Evolutionary conservation across 2,888 invertebrate genomes (phyloP), one percentile per base, ranked within the genome.

Genomic region (Drosophila acutilabella): DNA sequence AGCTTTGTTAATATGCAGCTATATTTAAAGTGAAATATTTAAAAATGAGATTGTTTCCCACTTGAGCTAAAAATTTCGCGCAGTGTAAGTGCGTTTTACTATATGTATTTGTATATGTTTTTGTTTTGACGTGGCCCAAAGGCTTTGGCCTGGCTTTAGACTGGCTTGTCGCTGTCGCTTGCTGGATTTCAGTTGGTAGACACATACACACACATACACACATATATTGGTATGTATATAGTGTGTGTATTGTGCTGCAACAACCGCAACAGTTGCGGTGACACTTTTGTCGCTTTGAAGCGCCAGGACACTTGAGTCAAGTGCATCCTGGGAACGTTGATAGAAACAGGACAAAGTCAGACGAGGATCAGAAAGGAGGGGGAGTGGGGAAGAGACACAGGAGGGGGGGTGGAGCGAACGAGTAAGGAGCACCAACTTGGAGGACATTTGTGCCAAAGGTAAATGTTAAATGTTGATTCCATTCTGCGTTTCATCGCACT

Each of bases 181-280:
- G 30, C 30, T 51, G 48, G 30, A 23, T 18, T 41, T 33, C 18
- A 16, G 26, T 20, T 53, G 16, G 50, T 36, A 11, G 20, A 11
- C 42, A 30, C 8, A 30, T 8, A 30, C 7, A 26, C 6, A 7
- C 0, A 26, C 5, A 23, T 4, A 23, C 4, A 23, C 5, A 23
- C 4, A 23, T 23, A 5, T 18, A 2, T 20, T 20, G 20, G 1
- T 23, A 23, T 59, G n/a, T 48, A 44, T 41, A 11, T 13, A 36
- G 30, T 42, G 42, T 74, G 36, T 53, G 59, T 50, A 41, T 42
- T 33, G 62, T 44, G 78, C 42, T 75, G 78, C 58, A 75, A 60
- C 81, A 75, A 60, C 84, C 78, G 74, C 87, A 85, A 85, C 84
- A 74, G 81, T 87, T 87, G 87, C 68, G 87, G 87, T 69, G 78